Base-by-base conservation (phyloP, 2,797 vertebrate species). In the Limnodromus scolopaceus region DNA sequence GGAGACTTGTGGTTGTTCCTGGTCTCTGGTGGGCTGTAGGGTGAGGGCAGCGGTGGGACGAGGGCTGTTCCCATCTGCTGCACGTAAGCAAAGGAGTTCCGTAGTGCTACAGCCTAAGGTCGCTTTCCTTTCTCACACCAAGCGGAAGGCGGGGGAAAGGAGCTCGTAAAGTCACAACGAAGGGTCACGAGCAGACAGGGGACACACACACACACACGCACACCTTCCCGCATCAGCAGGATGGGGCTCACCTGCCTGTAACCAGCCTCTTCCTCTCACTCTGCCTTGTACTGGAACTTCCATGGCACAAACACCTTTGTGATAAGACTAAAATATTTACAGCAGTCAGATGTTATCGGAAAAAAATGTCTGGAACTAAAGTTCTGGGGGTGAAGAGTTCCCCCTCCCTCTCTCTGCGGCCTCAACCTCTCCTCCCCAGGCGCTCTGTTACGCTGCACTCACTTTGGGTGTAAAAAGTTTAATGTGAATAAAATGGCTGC, bases 401-500 rank as follows among this genome's bases (percentile, higher is more conserved):
- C 46, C 51, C 22, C 19, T 60, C 81, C 25, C 49, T 64, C 81
- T 28, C 48, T 82, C 61, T 84, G 58, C 22, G 19, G 19, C 48
- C 57, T 8, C 28, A 30, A 15, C 49, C 66, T 65, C 13, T n/a
- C 81, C 46, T 46, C 53, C 72, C 27, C 77, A 66, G 43, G 61
- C 13, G 25, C 32, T 68, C 61, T 14, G 15, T 75, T 72, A 41
- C 0, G 4, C n/a, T 60, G 36, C 87, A 60, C 43, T 53, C 63
- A 76, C 36, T 64, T 45, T 7, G n/a, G 20, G 43, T 53, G 53
- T 93, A 65, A 63, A 11, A 63, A 54, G 18, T 66, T 28, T 28
- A n/a, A 65, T 49, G 86, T 71, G 88, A 94, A 91, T 94, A 82
- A 91, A 86, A 74, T 11, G 0, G 5, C 69, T 80, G 81, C 71